Evolutionary conservation across 2,797 vertebrate species (phyloP).

Genomic region (Bradypus variegatus): DNA sequence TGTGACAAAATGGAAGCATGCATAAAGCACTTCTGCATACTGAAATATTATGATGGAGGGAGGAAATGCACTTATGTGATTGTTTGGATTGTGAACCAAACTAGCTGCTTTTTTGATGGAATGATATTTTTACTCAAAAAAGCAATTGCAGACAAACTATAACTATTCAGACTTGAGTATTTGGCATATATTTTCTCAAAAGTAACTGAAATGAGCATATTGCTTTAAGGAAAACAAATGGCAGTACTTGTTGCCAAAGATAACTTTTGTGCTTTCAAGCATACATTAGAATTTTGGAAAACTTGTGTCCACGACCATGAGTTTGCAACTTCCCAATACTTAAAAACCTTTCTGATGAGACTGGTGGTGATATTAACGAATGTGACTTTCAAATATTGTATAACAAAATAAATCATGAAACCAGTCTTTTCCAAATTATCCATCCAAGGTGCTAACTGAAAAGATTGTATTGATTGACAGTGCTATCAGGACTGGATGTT

Average conservation of each 20-base stretch:
- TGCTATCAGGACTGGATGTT: neutral
- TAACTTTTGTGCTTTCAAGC: constrained; percentile 25
- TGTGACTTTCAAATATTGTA: constrained; percentile 11
- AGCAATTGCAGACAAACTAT: constrained; percentile 20
- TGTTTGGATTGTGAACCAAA: neutral
- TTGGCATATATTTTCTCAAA: neutral
- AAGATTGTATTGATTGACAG: neutral
- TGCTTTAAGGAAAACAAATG: constrained; percentile 30
- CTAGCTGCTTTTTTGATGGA: neutral
- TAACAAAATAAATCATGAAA: constrained; percentile 19
- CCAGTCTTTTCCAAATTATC: neutral
- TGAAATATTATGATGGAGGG: neutral
- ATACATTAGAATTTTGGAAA: constrained; percentile 36
- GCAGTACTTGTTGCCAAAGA: constrained; percentile 11
- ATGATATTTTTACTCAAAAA: constrained; percentile 33
- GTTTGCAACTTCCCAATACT: neutral
- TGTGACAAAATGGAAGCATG: neutral
- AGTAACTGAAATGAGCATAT: constrained; percentile 7
- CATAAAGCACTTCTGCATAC: neutral
- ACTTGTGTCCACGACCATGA: neutral
- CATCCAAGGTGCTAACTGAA: neutral
- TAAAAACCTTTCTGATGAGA: constrained; percentile 20
- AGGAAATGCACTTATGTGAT: neutral
- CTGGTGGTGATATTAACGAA: neutral
- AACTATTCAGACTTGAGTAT: constrained; percentile 12